phyloP scores from a whole-genome alignment of 2,113 vertebrate genomes.

The Epinephelus moara region DNA sequence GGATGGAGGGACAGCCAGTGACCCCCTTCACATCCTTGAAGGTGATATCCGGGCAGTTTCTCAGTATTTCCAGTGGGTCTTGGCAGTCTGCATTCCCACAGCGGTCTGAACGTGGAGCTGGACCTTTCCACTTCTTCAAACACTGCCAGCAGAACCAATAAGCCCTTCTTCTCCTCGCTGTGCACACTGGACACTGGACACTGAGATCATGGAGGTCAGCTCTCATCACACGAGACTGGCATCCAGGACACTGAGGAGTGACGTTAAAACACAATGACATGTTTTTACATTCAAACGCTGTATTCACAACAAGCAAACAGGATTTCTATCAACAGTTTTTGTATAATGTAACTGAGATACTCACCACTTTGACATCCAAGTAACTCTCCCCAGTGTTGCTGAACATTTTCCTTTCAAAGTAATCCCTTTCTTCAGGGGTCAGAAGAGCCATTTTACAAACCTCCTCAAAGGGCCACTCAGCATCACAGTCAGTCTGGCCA shows the following conservation, averaged over 20 bases:
- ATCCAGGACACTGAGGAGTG: constrained; percentile 47
- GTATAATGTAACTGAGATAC: background rate
- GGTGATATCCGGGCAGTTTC: constrained; percentile 12
- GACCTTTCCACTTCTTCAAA: constrained; percentile 64
- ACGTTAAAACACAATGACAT: background rate
- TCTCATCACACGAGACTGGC: background rate
- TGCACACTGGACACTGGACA: constrained; percentile 14
- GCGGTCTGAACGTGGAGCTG: too few species aligned
- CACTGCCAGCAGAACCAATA: constrained; percentile 79
- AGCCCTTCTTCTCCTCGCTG: background rate
- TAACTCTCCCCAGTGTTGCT: background rate
- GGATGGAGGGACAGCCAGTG: background rate
- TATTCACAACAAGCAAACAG: background rate
- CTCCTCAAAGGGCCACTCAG: constrained; percentile 46
- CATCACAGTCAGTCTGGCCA: constrained; percentile 15
- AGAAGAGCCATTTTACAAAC: constrained; percentile 9
- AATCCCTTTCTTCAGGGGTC: constrained; percentile 7
- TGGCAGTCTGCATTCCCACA: too few species aligned
- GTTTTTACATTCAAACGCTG: background rate
- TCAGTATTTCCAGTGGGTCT: too few species aligned
- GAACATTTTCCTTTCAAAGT: constrained; percentile 46
- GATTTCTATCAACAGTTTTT: background rate
- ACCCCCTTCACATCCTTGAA: constrained; percentile 15
- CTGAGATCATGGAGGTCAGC: background rate
- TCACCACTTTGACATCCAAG: constrained; percentile 23